Base-by-base conservation (phyloP, 2,888 invertebrate genomes). In the Dermolepida albohirtum region DNA sequence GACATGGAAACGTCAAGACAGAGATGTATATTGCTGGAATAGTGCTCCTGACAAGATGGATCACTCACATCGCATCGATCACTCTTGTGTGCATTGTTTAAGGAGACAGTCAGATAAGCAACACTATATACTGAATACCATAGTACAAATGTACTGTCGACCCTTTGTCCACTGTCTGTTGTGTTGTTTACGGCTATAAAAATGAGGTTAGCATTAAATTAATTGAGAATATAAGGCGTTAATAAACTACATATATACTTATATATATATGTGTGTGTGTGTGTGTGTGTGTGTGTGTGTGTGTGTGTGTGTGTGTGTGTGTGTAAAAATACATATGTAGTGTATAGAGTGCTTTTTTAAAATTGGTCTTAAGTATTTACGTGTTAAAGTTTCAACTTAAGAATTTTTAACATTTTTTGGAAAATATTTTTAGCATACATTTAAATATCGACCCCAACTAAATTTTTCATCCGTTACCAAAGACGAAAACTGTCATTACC, bases 71-170 rank as follows among this genome's bases (percentile, higher is more conserved):
- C 57, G 70, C 70, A 71, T 71, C 71, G 68, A 71, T 71, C 71
- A 71, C 68, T 71, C 71, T 68, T 68, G 64, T 69, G 69, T 66
- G 70, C 71, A 71, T 71, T 71, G 71, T 71, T 71, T 71, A 70
- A 67, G 51, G 63, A 66, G 57, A 62, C 57, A 57, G 57, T 57
- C 40, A 66, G 66, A 66, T 66, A 66, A 66, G 66, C 66, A 66
- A 49, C 66, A 59, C 59, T 59, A 59, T 59, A 47, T 59, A 50
- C 50, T 51, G 16, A 44, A 54, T 52, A 51, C 51, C 66, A 59
- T 59, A 12, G 59, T 66, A 59, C 59, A 59, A 59, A 59, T 59
- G 47, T 59, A 59, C 47, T 59, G 59, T 59, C 59, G 59, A 44
- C 59, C 59, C 59, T 59, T 59, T 47, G 59, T 59, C 59, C 59